phyloP scores from a whole-genome alignment of 2,888 invertebrate genomes.

The Acronicta alni region DNA sequence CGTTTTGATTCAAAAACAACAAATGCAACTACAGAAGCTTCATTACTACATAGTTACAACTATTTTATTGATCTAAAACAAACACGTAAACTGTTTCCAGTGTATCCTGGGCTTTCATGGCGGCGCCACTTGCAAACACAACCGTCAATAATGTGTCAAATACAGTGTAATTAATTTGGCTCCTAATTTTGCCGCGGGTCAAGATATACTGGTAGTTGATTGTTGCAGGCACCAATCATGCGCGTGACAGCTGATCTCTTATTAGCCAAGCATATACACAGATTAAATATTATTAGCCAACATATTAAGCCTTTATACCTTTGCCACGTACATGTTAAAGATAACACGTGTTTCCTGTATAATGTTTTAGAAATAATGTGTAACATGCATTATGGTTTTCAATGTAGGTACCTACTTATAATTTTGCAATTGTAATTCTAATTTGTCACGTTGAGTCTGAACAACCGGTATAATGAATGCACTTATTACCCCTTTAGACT shows the following conservation, averaged over 20 bases:
- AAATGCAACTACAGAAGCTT: slow-evolving; percentile 14
- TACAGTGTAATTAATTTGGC: background rate
- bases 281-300: slow-evolving; percentile 47
- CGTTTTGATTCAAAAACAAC: slow-evolving; percentile 11
- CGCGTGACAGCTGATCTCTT: slow-evolving; percentile 51
- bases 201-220: slow-evolving; percentile 1
- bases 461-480: slow-evolving; percentile 1
- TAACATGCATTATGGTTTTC: slow-evolving; percentile 11
- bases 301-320: slow-evolving; percentile 38
- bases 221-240: slow-evolving; percentile 40
- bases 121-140: background rate
- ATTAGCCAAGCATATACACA: slow-evolving; percentile 35
- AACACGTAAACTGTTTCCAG: background rate
- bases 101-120: background rate
- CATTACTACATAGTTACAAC: slow-evolving; percentile 17
- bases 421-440: slow-evolving; percentile 38
- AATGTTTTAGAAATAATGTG: slow-evolving; percentile 39
- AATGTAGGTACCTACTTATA: slow-evolving; percentile 20
- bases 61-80: slow-evolving; percentile 18
- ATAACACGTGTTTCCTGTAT: slow-evolving; percentile 45
- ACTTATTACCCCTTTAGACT: slow-evolving; percentile 1
- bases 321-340: slow-evolving; percentile 35
- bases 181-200: slow-evolving; percentile 1
- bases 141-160: slow-evolving; percentile 3
- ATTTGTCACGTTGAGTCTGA: slow-evolving; percentile 25